A percentile compares a stretch with the other conserved stretches of the same genome.
Conservation (phyloP, 2,113 vertebrate species). For the Genyomyrus donnyi region DNA sequence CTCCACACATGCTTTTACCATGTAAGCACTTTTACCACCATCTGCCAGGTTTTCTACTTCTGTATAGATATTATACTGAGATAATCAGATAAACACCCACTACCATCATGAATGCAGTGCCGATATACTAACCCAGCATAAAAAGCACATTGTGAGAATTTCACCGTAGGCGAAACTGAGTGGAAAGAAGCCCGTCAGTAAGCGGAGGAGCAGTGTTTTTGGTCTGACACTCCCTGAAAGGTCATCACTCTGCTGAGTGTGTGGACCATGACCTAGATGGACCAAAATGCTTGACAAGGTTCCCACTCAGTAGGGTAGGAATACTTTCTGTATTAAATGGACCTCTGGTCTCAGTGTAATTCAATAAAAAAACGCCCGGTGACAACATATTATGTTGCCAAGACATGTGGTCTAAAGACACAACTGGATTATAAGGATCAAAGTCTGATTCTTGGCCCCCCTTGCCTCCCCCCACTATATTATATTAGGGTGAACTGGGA, state of each 20-base stretch:
- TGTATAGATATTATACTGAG: background rate
- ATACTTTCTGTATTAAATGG: background rate
- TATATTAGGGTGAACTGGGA: conserved; percentile 35
- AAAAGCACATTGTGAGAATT: background rate
- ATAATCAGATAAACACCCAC: background rate
- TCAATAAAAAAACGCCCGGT: background rate
- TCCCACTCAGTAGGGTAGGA: background rate
- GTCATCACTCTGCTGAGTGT: background rate
- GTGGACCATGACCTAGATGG: background rate
- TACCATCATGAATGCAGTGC: background rate
- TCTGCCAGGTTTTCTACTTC: background rate
- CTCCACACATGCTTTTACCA: background rate
- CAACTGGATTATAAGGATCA: conserved; percentile 40
- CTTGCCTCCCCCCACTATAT: background rate
- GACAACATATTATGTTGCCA: background rate
- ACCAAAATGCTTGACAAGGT: background rate
- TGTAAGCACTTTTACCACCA: background rate
- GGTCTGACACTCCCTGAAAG: background rate
- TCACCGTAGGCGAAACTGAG: background rate
- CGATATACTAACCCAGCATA: background rate
- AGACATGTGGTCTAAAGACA: conserved; percentile 7
- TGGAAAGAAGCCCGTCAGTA: background rate
- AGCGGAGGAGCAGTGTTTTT: background rate
- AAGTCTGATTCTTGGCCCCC: conserved; percentile 26
- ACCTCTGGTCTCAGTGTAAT: background rate